A percentile compares a stretch with the other conserved stretches of the same genome.
Evolutionary conservation across 1,140 invertebrate species (phyloP).

Genomic region (Holotrichia oblita): DNA sequence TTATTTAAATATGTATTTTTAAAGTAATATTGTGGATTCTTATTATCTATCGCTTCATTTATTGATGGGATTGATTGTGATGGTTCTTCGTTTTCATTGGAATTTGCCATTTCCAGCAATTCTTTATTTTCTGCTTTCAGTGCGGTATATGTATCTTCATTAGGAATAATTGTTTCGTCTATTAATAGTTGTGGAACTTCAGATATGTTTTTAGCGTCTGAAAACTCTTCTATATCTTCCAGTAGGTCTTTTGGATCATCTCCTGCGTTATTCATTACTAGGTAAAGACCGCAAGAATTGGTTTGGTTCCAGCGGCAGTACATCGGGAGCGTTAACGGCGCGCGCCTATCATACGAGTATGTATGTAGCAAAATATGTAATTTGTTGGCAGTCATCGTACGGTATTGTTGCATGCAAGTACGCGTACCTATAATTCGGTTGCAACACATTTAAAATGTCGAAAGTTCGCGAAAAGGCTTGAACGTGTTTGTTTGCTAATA

Average conservation of each 20-base stretch:
- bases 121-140: background rate
- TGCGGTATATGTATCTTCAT: constrained; percentile 2
- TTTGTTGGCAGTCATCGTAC: too few relatives aligned
- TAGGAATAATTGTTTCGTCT: background rate
- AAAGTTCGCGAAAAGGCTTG: too few relatives aligned
- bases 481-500: too few relatives aligned
- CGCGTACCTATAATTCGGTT: too few relatives aligned
- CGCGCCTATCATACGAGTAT: too few relatives aligned
- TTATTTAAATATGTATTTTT: background rate
- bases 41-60: constrained; percentile 28
- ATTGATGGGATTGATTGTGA: background rate
- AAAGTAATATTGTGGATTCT: constrained; percentile 28
- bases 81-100: constrained; percentile 19
- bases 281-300: too few relatives aligned
- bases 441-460: too few relatives aligned
- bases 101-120: background rate
- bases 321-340: too few relatives aligned
- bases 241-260: background rate
- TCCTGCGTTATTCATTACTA: background rate
- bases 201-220: background rate
- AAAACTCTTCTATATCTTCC: background rate
- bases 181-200: background rate
- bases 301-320: too few relatives aligned
- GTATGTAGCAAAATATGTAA: too few relatives aligned
- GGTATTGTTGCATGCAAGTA: too few relatives aligned